Percentiles rank a stretch among this genome's conserved stretches.
These are phyloP conservation scores for Augochlora pura DNA, from an alignment of 1,140 invertebrate genomes.

Conservation along the genomic window DNA sequence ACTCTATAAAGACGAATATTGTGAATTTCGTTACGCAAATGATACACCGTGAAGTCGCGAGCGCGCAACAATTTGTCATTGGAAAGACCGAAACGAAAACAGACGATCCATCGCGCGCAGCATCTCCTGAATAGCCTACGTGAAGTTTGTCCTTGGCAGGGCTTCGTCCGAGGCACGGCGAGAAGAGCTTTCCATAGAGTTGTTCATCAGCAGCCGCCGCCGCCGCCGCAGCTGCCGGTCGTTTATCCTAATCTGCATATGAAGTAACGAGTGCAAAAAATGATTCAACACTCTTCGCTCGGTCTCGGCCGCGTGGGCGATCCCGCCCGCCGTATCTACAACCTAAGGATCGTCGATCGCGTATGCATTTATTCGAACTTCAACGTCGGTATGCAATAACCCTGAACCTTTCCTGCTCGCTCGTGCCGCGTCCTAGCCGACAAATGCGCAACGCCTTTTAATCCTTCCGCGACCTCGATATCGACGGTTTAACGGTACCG, in stretches of 20 bases:
- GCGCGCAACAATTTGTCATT: too few relatives aligned
- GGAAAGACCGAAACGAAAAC: too few relatives aligned
- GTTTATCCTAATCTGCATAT: slow-evolving; percentile 47
- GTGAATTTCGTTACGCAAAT: too few relatives aligned
- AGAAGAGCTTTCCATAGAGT: slow-evolving; percentile 1
- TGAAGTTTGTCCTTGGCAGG: too few relatives aligned
- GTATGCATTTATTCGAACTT: slow-evolving; percentile 10
- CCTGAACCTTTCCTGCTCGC: neutral
- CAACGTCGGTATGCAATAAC: slow-evolving; percentile 21
- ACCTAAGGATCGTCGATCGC: slow-evolving; percentile 5
- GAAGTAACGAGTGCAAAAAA: slow-evolving; percentile 48
- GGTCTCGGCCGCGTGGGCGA: slow-evolving; percentile 47
- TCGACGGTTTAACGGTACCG: slow-evolving; percentile 31
- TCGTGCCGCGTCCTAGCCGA: slow-evolving; percentile 19
- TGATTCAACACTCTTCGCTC: slow-evolving; percentile 51
- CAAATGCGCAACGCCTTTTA: slow-evolving; percentile 38
- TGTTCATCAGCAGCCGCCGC: neutral
- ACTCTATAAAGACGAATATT: too few relatives aligned
- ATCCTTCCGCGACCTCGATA: slow-evolving; percentile 34
- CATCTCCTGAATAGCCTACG: too few relatives aligned
- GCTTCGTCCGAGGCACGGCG: neutral
- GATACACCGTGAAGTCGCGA: too few relatives aligned
- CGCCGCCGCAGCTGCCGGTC: neutral
- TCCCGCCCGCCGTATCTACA: neutral
- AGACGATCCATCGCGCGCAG: too few relatives aligned